phyloP scores from a whole-genome alignment of 2,888 invertebrate genomes.

The Drosophila meridiana region DNA sequence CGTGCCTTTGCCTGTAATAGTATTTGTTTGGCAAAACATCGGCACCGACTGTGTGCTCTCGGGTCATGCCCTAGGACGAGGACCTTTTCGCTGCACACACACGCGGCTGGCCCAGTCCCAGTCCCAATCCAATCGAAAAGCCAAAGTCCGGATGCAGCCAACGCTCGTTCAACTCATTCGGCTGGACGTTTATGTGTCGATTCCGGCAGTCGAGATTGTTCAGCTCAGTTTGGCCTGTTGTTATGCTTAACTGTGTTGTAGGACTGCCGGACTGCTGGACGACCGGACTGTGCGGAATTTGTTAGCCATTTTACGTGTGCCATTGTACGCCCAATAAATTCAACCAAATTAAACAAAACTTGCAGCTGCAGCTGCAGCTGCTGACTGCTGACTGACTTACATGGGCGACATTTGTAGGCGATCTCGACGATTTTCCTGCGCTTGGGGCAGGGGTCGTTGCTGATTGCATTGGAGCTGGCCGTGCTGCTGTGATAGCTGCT shows the following conservation, averaged over 20 bases:
- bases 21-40: conserved; percentile 44
- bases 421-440: conserved; percentile 97
- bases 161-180: conserved; percentile 45
- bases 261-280: not conserved
- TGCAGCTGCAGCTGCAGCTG: conserved; percentile 34
- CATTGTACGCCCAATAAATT: conserved; percentile 60
- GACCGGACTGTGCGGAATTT: conserved; percentile 30
- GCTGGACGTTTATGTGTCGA: conserved; percentile 60
- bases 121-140: conserved; percentile 27
- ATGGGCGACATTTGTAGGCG: conserved; percentile 98
- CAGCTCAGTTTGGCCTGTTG: conserved; percentile 33
- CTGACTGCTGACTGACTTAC: conserved; percentile 90
- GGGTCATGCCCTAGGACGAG: conserved; percentile 24
- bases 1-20: conserved; percentile 9
- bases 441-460: conserved; percentile 93
- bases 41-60: conserved; percentile 25
- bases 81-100: conserved; percentile 2
- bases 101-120: not conserved
- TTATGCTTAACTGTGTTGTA: not conserved
- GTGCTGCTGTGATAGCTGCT: conserved; percentile 84
- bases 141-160: conserved; percentile 43
- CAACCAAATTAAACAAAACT: conserved; percentile 58
- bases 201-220: conserved; percentile 47
- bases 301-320: conserved; percentile 51
- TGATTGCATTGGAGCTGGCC: conserved; percentile 79